Evolutionary conservation across 2,888 invertebrate species (phyloP), one percentile per base, ranked within the genome.

Genomic region (Pseudococcus viburni): DNA sequence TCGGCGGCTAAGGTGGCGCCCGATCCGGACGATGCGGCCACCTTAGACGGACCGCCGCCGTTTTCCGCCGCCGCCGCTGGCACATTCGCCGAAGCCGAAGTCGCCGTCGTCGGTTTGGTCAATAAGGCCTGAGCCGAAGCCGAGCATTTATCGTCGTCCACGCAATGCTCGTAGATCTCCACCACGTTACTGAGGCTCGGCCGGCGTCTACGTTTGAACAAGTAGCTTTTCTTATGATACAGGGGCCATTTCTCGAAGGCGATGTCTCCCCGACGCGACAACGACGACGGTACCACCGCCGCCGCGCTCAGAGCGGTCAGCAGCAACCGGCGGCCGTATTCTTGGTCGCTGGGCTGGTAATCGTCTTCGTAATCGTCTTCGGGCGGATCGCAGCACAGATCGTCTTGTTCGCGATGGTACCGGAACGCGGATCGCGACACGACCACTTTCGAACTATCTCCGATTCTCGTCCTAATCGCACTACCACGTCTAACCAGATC

Each of bases 181-280:
- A 80, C 87, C 80, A 87, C 87, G 77, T 87, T 80, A 87, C 87
- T 87, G 26, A 87, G 46, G 33, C 80, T 80, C n/a, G 80, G 87
- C 15, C 87, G n/a, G 15, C 80, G 87, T 80, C 77, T 80, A 80
- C 55, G 87, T 55, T 87, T 87, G 39, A 87, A 80, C 0, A 87
- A 33, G 55, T 39, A 64, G 22, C 86, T 86, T 42, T 87, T 87
- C 26, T 80, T 77, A 55, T 80, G 87, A 9, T 80, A 80, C 39
- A 80, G n/a, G 5, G 80, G 80, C 80, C 80, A 80, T 80, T 80
- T 80, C 80, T 80, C 80, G 42, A 80, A 80, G 8, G 80, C 42
- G 3, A 80, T n/a, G 42, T 87, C 80, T 19, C 87, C 42, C 4
- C 64, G 85, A 39, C 80, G 87, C 26, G 26, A 33, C 26, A 33